phyloP scores from a whole-genome alignment of 2,113 vertebrate genomes.

The Synchiropus splendidus region DNA sequence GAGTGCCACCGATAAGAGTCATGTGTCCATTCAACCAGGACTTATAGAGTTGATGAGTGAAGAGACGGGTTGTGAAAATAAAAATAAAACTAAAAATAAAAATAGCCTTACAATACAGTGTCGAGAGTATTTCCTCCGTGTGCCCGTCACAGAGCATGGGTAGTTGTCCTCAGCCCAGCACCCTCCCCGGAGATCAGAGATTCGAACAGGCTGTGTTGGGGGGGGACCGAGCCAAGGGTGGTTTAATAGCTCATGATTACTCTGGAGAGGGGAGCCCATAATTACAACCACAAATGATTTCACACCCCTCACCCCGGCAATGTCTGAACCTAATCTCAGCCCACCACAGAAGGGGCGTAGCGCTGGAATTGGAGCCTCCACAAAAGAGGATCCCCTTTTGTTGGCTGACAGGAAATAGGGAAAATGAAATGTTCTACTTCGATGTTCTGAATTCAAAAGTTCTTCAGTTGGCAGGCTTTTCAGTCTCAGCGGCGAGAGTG shows the following conservation, averaged over 20 bases:
- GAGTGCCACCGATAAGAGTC: slow-evolving; percentile 55
- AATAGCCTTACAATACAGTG: too few species aligned
- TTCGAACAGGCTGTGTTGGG: slow-evolving; percentile 52
- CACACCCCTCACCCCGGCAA: slow-evolving; percentile 48
- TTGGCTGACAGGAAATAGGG: slow-evolving; percentile 39
- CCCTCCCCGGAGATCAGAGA: slow-evolving; percentile 40
- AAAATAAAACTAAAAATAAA: too few species aligned
- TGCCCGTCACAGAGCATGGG: slow-evolving; percentile 21
- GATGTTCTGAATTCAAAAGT: slow-evolving; percentile 4
- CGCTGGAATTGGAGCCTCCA: slow-evolving; percentile 28
- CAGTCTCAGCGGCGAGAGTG: too few species aligned
- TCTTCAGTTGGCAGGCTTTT: too few species aligned
- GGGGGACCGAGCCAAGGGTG: slow-evolving; percentile 36
- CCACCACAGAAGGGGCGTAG: slow-evolving; percentile 30
- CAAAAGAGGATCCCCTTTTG: slow-evolving; percentile 44
- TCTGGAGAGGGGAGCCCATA: slow-evolving; percentile 59
- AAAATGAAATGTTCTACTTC: slow-evolving; percentile 23
- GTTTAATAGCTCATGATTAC: slow-evolving; percentile 64
- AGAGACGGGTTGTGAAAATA: too few species aligned
- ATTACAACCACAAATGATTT: slow-evolving; percentile 65
- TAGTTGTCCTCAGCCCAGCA: slow-evolving; percentile 35
- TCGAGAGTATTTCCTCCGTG: background rate
- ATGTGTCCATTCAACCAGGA: slow-evolving; percentile 44
- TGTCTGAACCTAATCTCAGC: slow-evolving; percentile 52
- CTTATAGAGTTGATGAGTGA: too few species aligned